A percentile compares a stretch with the other conserved stretches of the same genome.
Conservation (phyloP, 1,140 invertebrate genomes). For the Bombus picipes region DNA sequence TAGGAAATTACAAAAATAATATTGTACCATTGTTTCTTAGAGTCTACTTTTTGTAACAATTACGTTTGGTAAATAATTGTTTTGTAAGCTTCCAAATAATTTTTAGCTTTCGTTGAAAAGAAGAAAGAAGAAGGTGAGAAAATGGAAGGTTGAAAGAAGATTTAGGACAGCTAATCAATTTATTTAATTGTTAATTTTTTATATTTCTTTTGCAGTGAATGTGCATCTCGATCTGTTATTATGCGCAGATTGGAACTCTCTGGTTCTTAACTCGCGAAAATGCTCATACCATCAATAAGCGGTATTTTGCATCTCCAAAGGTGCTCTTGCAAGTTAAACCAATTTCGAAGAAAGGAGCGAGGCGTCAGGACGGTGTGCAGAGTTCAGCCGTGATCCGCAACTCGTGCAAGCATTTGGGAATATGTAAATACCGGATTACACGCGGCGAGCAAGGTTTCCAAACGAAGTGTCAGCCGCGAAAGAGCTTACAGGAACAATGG, state of each 20-base stretch:
- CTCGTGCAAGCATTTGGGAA: constrained; percentile 22
- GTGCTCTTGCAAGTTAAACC: background rate
- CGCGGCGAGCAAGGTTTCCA: constrained; percentile 39
- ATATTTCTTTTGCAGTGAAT: background rate
- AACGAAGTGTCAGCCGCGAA: constrained; percentile 43
- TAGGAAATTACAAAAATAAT: too few relatives aligned
- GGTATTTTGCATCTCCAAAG: background rate
- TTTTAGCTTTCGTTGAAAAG: too few relatives aligned
- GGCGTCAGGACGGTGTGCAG: background rate
- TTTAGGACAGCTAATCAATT: background rate
- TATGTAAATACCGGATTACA: constrained; percentile 66
- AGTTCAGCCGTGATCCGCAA: background rate
- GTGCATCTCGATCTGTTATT: background rate
- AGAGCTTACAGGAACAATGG: constrained; percentile 59
- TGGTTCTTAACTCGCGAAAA: too few relatives aligned
- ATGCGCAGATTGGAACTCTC: background rate
- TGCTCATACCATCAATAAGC: background rate
- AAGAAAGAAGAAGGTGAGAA: too few relatives aligned
- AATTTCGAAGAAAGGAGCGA: background rate
- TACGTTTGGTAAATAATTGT: too few relatives aligned
- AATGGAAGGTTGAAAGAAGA: background rate
- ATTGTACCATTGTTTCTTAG: too few relatives aligned
- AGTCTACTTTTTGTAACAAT: too few relatives aligned
- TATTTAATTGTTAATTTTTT: too few relatives aligned
- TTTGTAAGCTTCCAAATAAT: too few relatives aligned